phyloP scores from a whole-genome alignment of 1,140 invertebrate species.

The Sycobia sp. region DNA sequence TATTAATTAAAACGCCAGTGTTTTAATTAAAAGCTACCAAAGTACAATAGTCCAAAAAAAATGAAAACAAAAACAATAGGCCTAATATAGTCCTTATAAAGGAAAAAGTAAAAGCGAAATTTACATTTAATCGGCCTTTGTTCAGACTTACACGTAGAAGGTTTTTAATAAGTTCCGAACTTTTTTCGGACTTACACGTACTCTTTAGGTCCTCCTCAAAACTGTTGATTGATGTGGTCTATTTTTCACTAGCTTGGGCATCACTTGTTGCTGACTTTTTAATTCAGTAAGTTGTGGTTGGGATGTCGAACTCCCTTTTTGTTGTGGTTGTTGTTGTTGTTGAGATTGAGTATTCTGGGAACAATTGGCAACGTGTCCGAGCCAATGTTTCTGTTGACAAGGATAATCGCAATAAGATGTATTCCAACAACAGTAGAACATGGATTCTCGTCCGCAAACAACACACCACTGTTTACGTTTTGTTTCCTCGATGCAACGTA shows the following conservation, averaged over 20 bases:
- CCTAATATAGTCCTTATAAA: background rate
- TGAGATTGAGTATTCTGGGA: slow-evolving; percentile 41
- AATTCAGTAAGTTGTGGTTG: background rate
- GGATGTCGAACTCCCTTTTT: slow-evolving; percentile 21
- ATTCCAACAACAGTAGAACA: slow-evolving; percentile 95
- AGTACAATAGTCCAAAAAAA: slow-evolving; percentile 24
- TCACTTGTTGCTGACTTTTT: slow-evolving; percentile 41
- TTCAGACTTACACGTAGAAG: too few relatives aligned
- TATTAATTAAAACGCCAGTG: too few relatives aligned
- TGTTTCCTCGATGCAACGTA: slow-evolving; percentile 72
- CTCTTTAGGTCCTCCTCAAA: slow-evolving; percentile 43
- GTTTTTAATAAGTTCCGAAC: too few relatives aligned
- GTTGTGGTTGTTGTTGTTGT: slow-evolving; percentile 7
- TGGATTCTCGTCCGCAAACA: slow-evolving; percentile 81
- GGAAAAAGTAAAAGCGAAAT: slow-evolving; percentile 4
- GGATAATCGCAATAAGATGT: slow-evolving; percentile 89
- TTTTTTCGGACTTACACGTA: slow-evolving; percentile 30
- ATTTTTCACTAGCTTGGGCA: slow-evolving; percentile 50
- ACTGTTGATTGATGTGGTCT: slow-evolving; percentile 39
- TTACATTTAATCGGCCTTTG: too few relatives aligned
- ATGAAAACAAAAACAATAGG: slow-evolving; percentile 18
- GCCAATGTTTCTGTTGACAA: slow-evolving; percentile 79
- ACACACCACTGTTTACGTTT: slow-evolving; percentile 90
- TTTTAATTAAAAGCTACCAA: too few relatives aligned
- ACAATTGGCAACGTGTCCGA: slow-evolving; percentile 64